Percentiles rank a stretch among this genome's conserved stretches.
Conservation (phyloP, 1,140 invertebrate species). For the Trichoplusia ni region DNA sequence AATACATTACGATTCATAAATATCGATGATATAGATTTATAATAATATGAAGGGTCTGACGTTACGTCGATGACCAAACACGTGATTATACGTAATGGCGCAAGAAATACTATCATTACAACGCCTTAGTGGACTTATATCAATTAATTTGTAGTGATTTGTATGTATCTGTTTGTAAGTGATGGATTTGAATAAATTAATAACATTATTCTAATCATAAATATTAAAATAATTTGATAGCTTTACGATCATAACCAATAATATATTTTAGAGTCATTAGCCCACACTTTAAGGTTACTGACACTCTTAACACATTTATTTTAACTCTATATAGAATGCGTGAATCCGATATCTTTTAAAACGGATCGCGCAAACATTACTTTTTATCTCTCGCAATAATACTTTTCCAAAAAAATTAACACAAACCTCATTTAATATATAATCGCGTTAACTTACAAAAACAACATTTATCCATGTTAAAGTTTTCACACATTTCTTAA, state of each 20-base stretch:
- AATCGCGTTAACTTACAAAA: conserved; percentile 29
- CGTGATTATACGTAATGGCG: neutral
- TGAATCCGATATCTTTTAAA: neutral
- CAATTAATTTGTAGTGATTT: conserved; percentile 22
- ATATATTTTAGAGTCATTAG: conserved; percentile 2
- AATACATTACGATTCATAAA: too few species aligned
- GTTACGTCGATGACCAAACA: neutral
- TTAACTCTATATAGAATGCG: neutral
- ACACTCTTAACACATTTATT: neutral
- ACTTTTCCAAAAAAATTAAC: neutral
- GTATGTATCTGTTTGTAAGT: conserved; percentile 20
- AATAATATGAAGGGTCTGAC: neutral
- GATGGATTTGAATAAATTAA: conserved; percentile 28
- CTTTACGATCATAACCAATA: conserved; percentile 7
- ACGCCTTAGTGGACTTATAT: neutral
- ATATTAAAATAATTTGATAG: conserved; percentile 24
- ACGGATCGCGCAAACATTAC: neutral
- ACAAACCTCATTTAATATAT: conserved; percentile 16
- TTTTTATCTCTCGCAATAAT: neutral
- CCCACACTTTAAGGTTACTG: neutral
- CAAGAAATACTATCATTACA: neutral
- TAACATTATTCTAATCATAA: conserved; percentile 10
- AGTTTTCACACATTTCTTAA: conserved; percentile 55
- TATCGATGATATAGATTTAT: too few species aligned
- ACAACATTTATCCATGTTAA: conserved; percentile 41